Evolutionary conservation across 2,888 invertebrate genomes (phyloP).

Genomic region (Acronicta leporina): DNA sequence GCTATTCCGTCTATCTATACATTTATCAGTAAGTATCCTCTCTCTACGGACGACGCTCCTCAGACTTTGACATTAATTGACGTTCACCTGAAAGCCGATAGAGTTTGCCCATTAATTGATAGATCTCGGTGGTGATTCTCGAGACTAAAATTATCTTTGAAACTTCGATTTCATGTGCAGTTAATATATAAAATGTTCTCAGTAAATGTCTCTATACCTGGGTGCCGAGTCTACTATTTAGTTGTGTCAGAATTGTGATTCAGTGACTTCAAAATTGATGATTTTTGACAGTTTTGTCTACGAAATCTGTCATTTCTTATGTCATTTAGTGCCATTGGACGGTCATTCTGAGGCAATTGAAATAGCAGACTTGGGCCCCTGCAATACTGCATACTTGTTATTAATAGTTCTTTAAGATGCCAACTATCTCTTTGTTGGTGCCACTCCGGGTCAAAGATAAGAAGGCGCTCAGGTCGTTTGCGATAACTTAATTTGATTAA

Average conservation of each 20-base stretch:
- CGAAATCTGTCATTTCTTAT: too few relatives aligned
- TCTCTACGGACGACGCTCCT: slow-evolving; percentile 63
- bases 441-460: slow-evolving; percentile 60
- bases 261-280: too few relatives aligned
- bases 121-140: slow-evolving; percentile 74
- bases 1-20: slow-evolving; percentile 53
- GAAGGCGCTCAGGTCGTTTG: slow-evolving; percentile 60
- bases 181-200: slow-evolving; percentile 8
- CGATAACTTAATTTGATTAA: slow-evolving; percentile 76
- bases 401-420: slow-evolving; percentile 27
- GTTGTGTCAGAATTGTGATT: too few relatives aligned
- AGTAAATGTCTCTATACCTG: slow-evolving; percentile 1
- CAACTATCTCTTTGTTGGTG: slow-evolving; percentile 44
- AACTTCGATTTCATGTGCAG: slow-evolving; percentile 42
- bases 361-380: too few relatives aligned
- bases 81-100: slow-evolving; percentile 80
- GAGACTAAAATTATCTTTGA: slow-evolving; percentile 56
- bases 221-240: too few relatives aligned
- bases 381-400: slow-evolving; percentile 10
- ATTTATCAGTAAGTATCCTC: slow-evolving; percentile 54
- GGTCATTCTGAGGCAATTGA: too few relatives aligned
- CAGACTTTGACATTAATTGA: slow-evolving; percentile 79
- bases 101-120: slow-evolving; percentile 82
- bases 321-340: too few relatives aligned
- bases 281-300: too few relatives aligned